Evolutionary conservation across 2,888 invertebrate species (phyloP).

Genomic region (Synergus laeviventris): DNA sequence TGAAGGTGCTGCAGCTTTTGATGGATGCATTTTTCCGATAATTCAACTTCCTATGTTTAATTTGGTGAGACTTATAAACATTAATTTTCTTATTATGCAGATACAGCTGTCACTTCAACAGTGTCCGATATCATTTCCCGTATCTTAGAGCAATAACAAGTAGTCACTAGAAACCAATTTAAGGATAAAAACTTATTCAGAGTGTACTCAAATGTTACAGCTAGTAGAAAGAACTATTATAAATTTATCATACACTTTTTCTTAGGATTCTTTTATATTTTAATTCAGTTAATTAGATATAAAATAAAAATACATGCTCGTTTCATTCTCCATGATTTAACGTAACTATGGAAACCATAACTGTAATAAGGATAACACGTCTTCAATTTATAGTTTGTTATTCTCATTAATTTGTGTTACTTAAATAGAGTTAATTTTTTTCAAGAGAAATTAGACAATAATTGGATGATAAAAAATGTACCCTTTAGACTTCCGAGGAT

Average conservation of each 20-base stretch:
- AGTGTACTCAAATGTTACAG: too few species aligned
- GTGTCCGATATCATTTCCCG: constrained; percentile 35
- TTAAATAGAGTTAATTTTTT: not conserved
- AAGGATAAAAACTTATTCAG: not conserved
- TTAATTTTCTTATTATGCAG: not conserved
- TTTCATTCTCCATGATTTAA: not conserved
- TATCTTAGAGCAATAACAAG: constrained; percentile 64
- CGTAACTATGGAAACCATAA: not conserved
- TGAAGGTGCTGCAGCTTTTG: constrained; percentile 39
- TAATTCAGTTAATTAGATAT: not conserved
- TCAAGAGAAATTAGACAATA: not conserved
- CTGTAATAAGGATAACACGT: not conserved
- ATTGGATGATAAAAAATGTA: not conserved
- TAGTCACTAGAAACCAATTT: constrained; percentile 40
- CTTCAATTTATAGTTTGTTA: not conserved
- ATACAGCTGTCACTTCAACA: not conserved
- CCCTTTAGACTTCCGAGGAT: not conserved
- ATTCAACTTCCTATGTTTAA: not conserved
- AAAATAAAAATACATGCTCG: not conserved
- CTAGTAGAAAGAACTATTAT: not conserved
- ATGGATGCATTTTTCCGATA: constrained; percentile 58
- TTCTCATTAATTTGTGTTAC: not conserved
- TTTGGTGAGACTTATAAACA: not conserved
- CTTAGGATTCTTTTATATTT: not conserved
- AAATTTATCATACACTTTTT: not conserved